Evolutionary conservation across 2,888 invertebrate genomes (phyloP), one percentile per base, ranked within the genome.

Genomic region (Apotomis betuletana): DNA sequence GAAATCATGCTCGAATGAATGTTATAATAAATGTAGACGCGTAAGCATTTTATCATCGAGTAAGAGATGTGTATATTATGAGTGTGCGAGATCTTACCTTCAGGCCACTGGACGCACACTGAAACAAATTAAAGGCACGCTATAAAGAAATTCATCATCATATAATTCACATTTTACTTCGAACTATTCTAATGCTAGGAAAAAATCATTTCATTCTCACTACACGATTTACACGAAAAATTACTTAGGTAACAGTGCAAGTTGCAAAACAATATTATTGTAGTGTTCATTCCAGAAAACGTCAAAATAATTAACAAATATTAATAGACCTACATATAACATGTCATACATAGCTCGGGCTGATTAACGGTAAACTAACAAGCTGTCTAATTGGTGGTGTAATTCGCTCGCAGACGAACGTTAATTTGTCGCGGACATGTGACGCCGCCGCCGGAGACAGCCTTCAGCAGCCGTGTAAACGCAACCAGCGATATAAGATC

Each of bases 31-130:
- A 90, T 88, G 88, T 87, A 85, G 87, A 88, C 89, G 88, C 88
- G 80, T 79, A 91, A 91, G 91, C 90, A 86, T 85, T 83, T 81
- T 85, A 83, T 83, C 80, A 83, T 80, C 77, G 78, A 82, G 83
- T 79, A 79, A 83, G 75, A 73, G 74, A 69, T 77, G 79, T 81
- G 74, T 81, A 81, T 81, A 85, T 82, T 80, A 75, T 77, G 78
- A 77, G 75, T 76, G 77, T 77, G 75, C 77, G 75, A 77, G 76
- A 78, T 94, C 96, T 96, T 95, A 96, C 96, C 96, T 95, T 97
- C 97, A 81, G 97, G 97, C 97, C 97, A 97, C 92, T 97, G 97
- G 89, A 97, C 97, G 94, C 97, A 97, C 92, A 97, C 97, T 96
- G 96, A 89, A 95, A 96, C 95, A 96, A 93, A 87, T 88, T 89